These are phyloP conservation scores for Oreocharis arfaki DNA, from an alignment of 2,113 vertebrate species.

Conservation along the genomic window DNA sequence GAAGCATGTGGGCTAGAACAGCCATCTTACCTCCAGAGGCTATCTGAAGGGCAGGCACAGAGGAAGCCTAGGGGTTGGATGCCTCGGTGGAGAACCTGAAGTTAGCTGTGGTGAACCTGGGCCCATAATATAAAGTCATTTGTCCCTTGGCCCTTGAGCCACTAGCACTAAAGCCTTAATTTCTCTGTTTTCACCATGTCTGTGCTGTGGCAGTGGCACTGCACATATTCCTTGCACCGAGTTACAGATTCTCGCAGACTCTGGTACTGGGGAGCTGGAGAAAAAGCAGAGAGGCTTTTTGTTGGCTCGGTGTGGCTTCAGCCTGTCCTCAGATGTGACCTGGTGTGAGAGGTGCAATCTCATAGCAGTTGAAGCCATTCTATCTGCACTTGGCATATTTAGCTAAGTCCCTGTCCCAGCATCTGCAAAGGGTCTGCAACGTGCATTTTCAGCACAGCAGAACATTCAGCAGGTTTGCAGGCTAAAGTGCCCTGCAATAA, in stretches of 20 bases:
- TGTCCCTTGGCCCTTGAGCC: neutral
- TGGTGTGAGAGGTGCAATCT: neutral
- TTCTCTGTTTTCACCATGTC: neutral
- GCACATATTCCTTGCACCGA: neutral
- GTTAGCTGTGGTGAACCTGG: neutral
- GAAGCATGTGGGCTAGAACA: neutral
- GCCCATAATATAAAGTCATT: neutral
- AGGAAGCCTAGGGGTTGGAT: neutral
- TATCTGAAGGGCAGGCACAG: neutral
- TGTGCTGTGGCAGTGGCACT: neutral
- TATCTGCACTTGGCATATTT: neutral
- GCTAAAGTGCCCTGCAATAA: neutral
- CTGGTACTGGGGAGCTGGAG: neutral
- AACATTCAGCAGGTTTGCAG: neutral
- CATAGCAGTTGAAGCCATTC: fast-evolving
- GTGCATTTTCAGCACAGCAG: neutral
- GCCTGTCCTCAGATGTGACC: neutral
- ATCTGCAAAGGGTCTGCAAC: neutral
- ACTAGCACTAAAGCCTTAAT: neutral
- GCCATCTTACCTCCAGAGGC: neutral
- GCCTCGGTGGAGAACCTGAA: neutral
- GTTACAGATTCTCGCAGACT: neutral
- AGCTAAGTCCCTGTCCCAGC: neutral
- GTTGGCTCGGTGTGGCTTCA: neutral
- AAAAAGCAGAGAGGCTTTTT: neutral